Evolutionary conservation across 2,113 vertebrate species (phyloP).

Genomic region (Anolis sagrei): DNA sequence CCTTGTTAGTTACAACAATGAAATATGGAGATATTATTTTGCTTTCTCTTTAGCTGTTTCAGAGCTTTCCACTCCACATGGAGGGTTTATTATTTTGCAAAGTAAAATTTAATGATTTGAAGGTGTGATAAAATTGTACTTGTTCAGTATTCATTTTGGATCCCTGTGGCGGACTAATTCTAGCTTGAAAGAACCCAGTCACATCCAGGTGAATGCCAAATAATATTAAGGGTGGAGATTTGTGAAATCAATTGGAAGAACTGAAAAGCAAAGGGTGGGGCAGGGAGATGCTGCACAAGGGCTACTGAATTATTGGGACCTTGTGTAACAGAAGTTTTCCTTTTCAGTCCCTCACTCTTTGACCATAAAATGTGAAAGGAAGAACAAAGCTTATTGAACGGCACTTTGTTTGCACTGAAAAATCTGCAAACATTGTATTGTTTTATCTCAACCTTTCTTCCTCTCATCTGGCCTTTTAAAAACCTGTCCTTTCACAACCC

Average conservation of each 20-base stretch:
- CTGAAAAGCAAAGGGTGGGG: neutral
- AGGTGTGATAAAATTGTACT: slow-evolving; percentile 3
- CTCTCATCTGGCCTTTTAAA: neutral
- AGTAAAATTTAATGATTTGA: neutral
- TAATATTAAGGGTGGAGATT: neutral
- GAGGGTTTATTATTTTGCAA: neutral
- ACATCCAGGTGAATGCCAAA: neutral
- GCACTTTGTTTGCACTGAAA: neutral
- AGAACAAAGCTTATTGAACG: neutral
- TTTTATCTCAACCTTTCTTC: neutral
- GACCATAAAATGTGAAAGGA: neutral
- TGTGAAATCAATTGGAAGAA: neutral
- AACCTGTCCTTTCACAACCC: neutral
- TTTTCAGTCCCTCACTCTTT: neutral
- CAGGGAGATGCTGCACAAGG: neutral
- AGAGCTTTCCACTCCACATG: neutral
- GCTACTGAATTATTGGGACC: neutral
- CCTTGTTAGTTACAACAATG: neutral
- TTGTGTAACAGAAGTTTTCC: neutral
- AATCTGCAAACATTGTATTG: neutral
- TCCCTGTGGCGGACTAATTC: neutral
- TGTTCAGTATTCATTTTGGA: neutral
- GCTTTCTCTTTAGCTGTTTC: neutral
- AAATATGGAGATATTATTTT: neutral
- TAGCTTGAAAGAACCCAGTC: neutral